Conservation (phyloP, 2,888 invertebrate species). For the Camponotus fellah region DNA sequence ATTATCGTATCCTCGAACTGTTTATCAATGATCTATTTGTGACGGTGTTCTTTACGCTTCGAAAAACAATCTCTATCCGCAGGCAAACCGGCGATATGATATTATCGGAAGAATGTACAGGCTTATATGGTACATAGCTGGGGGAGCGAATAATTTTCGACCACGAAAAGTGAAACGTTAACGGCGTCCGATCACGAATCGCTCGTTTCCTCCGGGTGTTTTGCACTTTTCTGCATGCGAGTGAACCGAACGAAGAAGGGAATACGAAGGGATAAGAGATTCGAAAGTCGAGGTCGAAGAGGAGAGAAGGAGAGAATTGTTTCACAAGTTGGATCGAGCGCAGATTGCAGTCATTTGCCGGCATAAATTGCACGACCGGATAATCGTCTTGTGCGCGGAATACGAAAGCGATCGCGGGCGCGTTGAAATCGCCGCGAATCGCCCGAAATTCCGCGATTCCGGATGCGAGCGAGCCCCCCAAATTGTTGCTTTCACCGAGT, state of each 20-base stretch:
- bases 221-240: constrained; percentile 77
- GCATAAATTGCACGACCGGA: constrained; percentile 74
- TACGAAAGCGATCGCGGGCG: constrained; percentile 65
- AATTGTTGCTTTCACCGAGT: constrained; percentile 51
- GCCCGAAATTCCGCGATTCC: constrained; percentile 49
- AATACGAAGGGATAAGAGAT: neutral
- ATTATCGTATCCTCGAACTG: constrained; percentile 16
- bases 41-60: constrained; percentile 69
- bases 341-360: constrained; percentile 77
- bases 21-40: constrained; percentile 39
- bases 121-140: constrained; percentile 34
- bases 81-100: constrained; percentile 66
- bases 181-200: constrained; percentile 75
- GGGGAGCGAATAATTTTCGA: constrained; percentile 73
- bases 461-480: constrained; percentile 20
- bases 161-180: constrained; percentile 78
- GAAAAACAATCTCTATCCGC: constrained; percentile 69
- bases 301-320: constrained; percentile 54
- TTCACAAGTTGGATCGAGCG: constrained; percentile 75
- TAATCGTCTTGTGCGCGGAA: constrained; percentile 70
- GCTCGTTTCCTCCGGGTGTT: constrained; percentile 75
- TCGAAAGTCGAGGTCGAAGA: constrained; percentile 47
- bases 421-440: constrained; percentile 65
- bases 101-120: constrained; percentile 60
- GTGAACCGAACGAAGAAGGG: constrained; percentile 52